A percentile compares a stretch with the other conserved stretches of the same genome.
Evolutionary conservation across 30 jellyfish, hydroid and myxozoan species (phyloP).

Genomic region (Cassiopea xamachana): DNA sequence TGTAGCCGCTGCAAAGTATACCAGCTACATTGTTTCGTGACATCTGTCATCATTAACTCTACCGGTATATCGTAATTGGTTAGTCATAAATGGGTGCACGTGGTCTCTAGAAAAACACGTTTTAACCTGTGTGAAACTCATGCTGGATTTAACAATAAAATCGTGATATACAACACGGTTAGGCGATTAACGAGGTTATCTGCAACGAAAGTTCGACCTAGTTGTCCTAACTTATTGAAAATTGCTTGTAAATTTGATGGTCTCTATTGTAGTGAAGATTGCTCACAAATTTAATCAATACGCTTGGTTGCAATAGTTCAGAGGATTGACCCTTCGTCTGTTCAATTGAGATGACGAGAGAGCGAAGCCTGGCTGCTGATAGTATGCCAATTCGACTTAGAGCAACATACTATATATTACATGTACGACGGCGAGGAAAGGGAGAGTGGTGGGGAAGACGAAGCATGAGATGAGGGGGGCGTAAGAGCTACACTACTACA

Average conservation of each 20-base stretch:
- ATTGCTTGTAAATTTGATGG: not conserved
- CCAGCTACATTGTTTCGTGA: not conserved
- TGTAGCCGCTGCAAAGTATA: not conserved
- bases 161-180: not conserved
- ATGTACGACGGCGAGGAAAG: no score
- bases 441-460: no score
- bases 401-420: no score
- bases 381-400: no score
- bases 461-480: no score
- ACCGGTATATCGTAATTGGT: not conserved
- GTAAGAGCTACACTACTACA: no score
- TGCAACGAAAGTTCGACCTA: not conserved
- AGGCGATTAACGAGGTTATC: not conserved
- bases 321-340: not conserved
- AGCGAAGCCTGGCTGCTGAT: no score
- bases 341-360: no score
- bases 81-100: not conserved
- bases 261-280: not conserved
- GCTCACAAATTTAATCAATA: not conserved
- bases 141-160: not conserved
- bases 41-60: not conserved
- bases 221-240: not conserved
- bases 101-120: not conserved
- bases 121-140: not conserved
- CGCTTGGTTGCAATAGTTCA: not conserved